Evolutionary conservation across 2,113 vertebrate genomes (phyloP).

Genomic region (Tympanuchus pallidicinctus): DNA sequence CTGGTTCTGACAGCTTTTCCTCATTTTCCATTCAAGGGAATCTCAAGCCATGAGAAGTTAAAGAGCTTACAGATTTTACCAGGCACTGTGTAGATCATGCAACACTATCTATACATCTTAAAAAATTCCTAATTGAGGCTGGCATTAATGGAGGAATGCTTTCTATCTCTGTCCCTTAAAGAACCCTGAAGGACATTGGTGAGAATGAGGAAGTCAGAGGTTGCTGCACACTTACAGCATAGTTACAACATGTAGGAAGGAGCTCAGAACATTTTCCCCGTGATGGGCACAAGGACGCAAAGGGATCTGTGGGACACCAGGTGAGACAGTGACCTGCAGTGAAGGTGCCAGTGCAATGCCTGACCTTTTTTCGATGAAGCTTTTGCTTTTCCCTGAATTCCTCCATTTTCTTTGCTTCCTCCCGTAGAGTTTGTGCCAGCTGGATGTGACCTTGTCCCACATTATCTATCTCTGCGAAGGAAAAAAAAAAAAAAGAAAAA

Average conservation of each 20-base stretch:
- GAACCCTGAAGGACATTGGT: background rate
- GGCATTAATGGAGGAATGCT: background rate
- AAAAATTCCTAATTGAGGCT: background rate
- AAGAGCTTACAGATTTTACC: background rate
- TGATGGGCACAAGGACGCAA: accelerated
- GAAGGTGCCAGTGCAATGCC: accelerated
- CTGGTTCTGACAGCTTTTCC: background rate
- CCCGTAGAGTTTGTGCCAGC: constrained; percentile 87
- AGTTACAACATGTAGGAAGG: background rate
- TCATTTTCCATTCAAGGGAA: background rate
- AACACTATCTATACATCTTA: background rate
- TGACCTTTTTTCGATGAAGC: constrained; percentile 88
- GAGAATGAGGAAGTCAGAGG: constrained; percentile 39
- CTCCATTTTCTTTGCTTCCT: constrained; percentile 93
- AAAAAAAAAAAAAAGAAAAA: background rate
- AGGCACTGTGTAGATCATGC: background rate
- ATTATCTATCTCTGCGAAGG: constrained; percentile 81
- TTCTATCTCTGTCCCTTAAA: background rate
- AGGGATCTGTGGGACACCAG: accelerated
- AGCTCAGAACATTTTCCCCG: constrained; percentile 1
- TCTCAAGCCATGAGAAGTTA: background rate
- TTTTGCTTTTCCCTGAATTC: constrained; percentile 95
- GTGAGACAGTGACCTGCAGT: accelerated
- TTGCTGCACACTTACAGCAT: background rate
- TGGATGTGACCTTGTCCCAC: constrained; percentile 90